A percentile compares a stretch with the other conserved stretches of the same genome.
These are phyloP conservation scores for Anolis apletophallus DNA, from an alignment of 2,797 vertebrate genomes.

Conservation along the genomic window DNA sequence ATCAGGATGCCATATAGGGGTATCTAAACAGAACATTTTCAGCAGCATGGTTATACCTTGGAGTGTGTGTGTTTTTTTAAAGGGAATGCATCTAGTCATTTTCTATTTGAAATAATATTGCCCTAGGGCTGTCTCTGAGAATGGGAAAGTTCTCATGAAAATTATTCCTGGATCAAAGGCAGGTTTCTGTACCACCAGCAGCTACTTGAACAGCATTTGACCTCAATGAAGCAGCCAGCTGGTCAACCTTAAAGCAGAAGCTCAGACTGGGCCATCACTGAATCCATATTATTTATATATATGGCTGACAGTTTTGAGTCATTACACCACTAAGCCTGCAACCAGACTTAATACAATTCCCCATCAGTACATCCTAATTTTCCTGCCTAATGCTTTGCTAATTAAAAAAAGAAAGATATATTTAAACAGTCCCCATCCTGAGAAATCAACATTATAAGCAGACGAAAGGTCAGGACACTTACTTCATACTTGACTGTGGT, in stretches of 20 bases:
- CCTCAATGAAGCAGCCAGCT: neutral
- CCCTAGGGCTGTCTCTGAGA: neutral
- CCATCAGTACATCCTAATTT: conserved; percentile 10
- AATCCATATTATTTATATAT: neutral
- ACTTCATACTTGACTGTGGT: conserved; percentile 54
- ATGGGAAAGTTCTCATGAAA: neutral
- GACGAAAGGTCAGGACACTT: conserved; percentile 47
- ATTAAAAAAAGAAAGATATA: conserved; percentile 10
- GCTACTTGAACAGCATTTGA: conserved; percentile 9
- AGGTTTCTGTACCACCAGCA: conserved; percentile 1
- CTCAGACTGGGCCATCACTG: neutral
- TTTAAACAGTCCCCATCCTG: neutral
- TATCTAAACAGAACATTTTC: neutral
- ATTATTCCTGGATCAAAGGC: neutral
- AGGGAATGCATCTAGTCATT: neutral
- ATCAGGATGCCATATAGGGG: no score
- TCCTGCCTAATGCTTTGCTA: neutral
- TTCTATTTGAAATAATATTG: conserved; percentile 1
- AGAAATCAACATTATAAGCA: conserved; percentile 49
- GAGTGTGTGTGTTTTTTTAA: neutral
- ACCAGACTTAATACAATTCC: neutral
- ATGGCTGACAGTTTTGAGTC: neutral
- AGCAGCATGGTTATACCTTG: neutral
- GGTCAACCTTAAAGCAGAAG: conserved; percentile 10
- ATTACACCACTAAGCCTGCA: neutral